These are phyloP conservation scores for Lutraria rhynchaena DNA, from an alignment of 1,140 invertebrate species.

Conservation along the genomic window DNA sequence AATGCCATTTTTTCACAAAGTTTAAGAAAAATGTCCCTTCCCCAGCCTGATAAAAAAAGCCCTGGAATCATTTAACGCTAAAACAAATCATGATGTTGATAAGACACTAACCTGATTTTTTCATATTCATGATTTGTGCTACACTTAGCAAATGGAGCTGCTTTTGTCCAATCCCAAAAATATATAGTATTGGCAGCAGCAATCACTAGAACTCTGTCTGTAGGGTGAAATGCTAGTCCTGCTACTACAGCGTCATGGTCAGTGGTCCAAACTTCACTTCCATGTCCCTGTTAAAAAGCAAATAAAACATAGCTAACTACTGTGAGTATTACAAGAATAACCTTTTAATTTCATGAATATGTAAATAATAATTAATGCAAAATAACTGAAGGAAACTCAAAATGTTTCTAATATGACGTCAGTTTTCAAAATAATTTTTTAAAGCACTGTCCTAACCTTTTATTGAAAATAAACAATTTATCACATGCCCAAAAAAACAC, in stretches of 20 bases:
- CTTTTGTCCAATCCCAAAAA: slow-evolving; percentile 95
- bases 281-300: slow-evolving; percentile 85
- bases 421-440: background rate
- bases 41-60: no score
- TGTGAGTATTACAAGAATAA: background rate
- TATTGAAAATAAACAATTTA: no score
- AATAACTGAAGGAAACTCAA: background rate
- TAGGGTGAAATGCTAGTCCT: slow-evolving; percentile 93
- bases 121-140: slow-evolving; percentile 78
- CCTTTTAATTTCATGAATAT: background rate
- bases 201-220: slow-evolving; percentile 91
- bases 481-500: no score
- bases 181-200: slow-evolving; percentile 92
- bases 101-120: slow-evolving; percentile 81
- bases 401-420: background rate
- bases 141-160: slow-evolving; percentile 88
- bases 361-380: background rate
- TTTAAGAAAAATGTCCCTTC: no score
- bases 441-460: no score
- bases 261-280: slow-evolving; percentile 92
- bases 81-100: no score
- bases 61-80: no score
- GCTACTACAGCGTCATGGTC: slow-evolving; percentile 89
- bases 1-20: no score
- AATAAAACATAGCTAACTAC: slow-evolving; percentile 10